These are phyloP conservation scores for Trichechus manatus DNA, from an alignment of 2,113 vertebrate genomes.

Conservation along the genomic window DNA sequence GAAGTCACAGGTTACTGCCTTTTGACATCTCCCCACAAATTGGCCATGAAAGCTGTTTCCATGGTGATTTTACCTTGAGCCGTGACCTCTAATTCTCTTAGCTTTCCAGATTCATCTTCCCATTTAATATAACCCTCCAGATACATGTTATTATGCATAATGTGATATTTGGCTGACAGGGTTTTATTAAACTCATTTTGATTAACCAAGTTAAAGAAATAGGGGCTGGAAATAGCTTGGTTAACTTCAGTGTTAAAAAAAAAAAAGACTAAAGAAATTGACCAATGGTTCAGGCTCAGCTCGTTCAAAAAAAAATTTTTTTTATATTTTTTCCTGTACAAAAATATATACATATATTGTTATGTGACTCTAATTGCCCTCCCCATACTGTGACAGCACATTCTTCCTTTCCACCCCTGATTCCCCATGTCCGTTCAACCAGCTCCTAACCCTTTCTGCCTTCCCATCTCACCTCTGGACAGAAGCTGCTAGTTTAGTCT, in stretches of 20 bases:
- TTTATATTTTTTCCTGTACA: no score
- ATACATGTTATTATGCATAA: constrained; percentile 71
- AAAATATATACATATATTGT: no score
- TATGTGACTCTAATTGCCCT: no score
- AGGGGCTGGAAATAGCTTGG: constrained; percentile 21
- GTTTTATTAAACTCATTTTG: constrained; percentile 73
- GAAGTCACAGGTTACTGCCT: constrained; percentile 78
- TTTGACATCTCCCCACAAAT: constrained; percentile 78
- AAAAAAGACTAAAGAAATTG: not conserved
- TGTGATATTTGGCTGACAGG: constrained; percentile 69
- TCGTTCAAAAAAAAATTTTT: not conserved
- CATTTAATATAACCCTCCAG: constrained; percentile 64
- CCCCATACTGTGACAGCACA: no score
- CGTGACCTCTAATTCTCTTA: constrained; percentile 74
- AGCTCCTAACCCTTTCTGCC: no score
- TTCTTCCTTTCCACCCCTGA: no score
- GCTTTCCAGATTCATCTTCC: constrained; percentile 62
- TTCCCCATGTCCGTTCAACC: no score
- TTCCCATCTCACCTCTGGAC: no score
- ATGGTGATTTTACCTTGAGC: constrained; percentile 75
- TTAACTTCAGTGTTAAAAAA: constrained; percentile 30
- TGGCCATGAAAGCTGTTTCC: constrained; percentile 80
- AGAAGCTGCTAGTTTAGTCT: no score
- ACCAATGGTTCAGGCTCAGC: not conserved
- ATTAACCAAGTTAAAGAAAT: constrained; percentile 63